A percentile compares a stretch with the other conserved stretches of the same genome.
These are phyloP conservation scores for Flabesymbios commensalis DNA, from an alignment of 2,888 invertebrate genomes.

Conservation along the genomic window DNA sequence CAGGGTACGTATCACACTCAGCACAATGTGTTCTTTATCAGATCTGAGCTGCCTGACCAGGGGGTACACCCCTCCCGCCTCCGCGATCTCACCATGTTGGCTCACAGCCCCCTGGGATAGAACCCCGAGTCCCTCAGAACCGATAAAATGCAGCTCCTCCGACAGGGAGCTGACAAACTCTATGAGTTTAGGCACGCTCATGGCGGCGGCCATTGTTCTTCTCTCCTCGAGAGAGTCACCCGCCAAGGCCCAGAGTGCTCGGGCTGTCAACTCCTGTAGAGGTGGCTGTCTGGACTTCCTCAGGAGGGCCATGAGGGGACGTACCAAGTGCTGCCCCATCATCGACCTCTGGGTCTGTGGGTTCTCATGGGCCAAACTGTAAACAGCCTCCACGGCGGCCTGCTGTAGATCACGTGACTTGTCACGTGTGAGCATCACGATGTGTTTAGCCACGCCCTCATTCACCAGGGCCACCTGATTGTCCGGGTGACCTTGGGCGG, in stretches of 20 bases:
- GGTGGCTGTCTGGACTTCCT: constrained; percentile 35
- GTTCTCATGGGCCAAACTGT: constrained; percentile 51
- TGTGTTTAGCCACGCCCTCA: constrained; percentile 45
- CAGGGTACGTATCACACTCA: constrained; percentile 54
- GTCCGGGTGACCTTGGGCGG: constrained; percentile 38
- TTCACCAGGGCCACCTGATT: constrained; percentile 53
- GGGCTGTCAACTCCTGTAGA: constrained; percentile 50
- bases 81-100: constrained; percentile 50
- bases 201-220: constrained; percentile 51
- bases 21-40: constrained; percentile 54
- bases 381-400: constrained; percentile 54
- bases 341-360: constrained; percentile 46
- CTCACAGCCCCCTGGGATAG: constrained; percentile 54
- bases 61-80: constrained; percentile 52
- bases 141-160: constrained; percentile 56
- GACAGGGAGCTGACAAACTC: constrained; percentile 55
- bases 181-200: constrained; percentile 53
- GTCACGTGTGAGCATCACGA: constrained; percentile 45
- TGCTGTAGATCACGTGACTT: constrained; percentile 52
- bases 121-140: constrained; percentile 57
- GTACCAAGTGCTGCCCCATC: constrained; percentile 47
- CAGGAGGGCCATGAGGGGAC: constrained; percentile 53
- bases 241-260: constrained; percentile 57
- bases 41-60: constrained; percentile 51
- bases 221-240: constrained; percentile 51